Evolutionary conservation across 1,140 invertebrate species (phyloP).

Genomic region (Heliconius congener): DNA sequence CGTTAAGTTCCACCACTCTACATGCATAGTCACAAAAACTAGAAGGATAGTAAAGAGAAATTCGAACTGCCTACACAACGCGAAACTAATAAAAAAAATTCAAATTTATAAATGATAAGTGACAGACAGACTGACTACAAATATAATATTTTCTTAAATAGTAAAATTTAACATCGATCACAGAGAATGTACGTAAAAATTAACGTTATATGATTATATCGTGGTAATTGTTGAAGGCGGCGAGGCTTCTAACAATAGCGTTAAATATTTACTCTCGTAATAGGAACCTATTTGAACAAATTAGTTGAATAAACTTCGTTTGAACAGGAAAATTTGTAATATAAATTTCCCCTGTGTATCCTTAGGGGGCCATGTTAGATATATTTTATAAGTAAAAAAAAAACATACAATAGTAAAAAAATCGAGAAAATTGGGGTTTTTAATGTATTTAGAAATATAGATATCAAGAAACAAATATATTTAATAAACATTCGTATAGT

Average conservation of each 20-base stretch:
- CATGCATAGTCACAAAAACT: too few species aligned
- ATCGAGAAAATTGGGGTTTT: too few species aligned
- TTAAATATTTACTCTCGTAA: slow-evolving; percentile 64
- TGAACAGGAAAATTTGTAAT: slow-evolving; percentile 25
- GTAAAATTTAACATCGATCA: not conserved
- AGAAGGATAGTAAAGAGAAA: too few species aligned
- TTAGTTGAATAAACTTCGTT: slow-evolving; percentile 52
- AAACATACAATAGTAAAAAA: too few species aligned
- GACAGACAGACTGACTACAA: too few species aligned
- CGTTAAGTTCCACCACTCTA: too few species aligned
- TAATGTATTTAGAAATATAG: too few species aligned
- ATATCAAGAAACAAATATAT: too few species aligned
- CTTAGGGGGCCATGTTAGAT: not conserved
- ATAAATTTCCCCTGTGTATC: slow-evolving; percentile 21
- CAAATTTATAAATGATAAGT: too few species aligned
- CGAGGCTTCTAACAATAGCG: slow-evolving; percentile 52
- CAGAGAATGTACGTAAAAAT: slow-evolving; percentile 34
- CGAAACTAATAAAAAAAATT: too few species aligned
- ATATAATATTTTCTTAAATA: not conserved
- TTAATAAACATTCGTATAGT: too few species aligned
- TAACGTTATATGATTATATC: slow-evolving; percentile 35
- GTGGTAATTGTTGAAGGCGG: slow-evolving; percentile 51
- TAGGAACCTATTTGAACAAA: slow-evolving; percentile 58
- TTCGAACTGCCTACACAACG: too few species aligned
- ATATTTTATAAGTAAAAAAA: not conserved